Evolutionary conservation across 2,797 vertebrate genomes (phyloP).

Genomic region (Tympanoctomys barrerae): DNA sequence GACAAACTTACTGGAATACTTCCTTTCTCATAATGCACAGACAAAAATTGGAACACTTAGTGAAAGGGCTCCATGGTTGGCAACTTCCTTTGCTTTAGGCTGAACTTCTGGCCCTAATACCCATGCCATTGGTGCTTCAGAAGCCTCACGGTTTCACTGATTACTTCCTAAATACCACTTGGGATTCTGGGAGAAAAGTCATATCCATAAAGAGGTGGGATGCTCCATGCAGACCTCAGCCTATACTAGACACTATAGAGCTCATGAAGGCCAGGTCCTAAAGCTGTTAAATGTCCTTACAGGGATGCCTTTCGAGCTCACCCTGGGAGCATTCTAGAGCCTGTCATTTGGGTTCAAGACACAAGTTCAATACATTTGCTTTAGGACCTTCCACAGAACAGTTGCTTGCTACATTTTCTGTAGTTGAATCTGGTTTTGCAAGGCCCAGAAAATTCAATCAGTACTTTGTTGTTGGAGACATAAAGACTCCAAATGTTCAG

Average conservation of each 20-base stretch:
- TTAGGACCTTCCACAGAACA: slow-evolving; percentile 41
- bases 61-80: not conserved
- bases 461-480: not conserved
- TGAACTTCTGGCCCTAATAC: not conserved
- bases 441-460: slow-evolving; percentile 37
- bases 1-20: slow-evolving; percentile 27
- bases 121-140: not conserved
- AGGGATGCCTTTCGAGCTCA: not conserved
- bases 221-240: not conserved
- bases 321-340: not conserved
- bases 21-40: not conserved
- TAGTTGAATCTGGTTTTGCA: slow-evolving; percentile 38
- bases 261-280: not conserved
- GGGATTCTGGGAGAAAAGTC: slow-evolving; percentile 22
- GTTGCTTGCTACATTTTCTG: slow-evolving; percentile 17
- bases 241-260: not conserved
- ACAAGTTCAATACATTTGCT: slow-evolving; percentile 16
- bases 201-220: not conserved
- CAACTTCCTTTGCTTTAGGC: not conserved
- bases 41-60: not conserved
- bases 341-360: slow-evolving; percentile 23
- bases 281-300: slow-evolving; percentile 30
- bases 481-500: not conserved
- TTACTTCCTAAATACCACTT: slow-evolving; percentile 22
- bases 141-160: not conserved